These are phyloP conservation scores for Sesamia nonagrioides DNA, from an alignment of 1,140 invertebrate genomes.

Conservation along the genomic window DNA sequence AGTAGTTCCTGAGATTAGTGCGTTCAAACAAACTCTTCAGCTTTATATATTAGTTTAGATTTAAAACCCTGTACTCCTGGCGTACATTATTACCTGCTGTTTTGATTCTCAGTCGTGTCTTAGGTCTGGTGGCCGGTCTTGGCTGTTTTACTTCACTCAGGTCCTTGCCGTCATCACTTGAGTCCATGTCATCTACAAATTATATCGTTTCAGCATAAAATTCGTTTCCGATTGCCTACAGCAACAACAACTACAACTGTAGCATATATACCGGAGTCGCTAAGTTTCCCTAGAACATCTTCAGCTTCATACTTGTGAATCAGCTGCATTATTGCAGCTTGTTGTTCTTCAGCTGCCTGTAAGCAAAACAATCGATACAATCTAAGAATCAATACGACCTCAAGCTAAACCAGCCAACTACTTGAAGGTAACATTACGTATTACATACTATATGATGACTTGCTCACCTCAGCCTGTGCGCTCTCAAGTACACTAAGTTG, in stretches of 20 bases:
- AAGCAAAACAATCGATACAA: not conserved
- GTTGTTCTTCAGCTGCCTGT: slow-evolving; percentile 82
- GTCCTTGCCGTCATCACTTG: slow-evolving; percentile 75
- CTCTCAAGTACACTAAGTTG: slow-evolving; percentile 83
- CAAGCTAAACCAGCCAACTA: too few relatives aligned
- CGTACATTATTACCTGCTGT: slow-evolving; percentile 71
- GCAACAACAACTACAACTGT: too few relatives aligned
- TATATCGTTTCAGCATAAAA: not conserved
- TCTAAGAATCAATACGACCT: too few relatives aligned
- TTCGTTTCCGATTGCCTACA: not conserved
- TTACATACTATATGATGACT: not conserved
- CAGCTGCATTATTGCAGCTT: slow-evolving; percentile 82
- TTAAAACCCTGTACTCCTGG: not conserved
- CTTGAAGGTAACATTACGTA: too few relatives aligned
- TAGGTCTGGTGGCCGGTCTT: slow-evolving; percentile 77
- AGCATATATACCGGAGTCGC: slow-evolving; percentile 82
- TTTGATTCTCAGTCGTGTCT: slow-evolving; percentile 81
- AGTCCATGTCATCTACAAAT: slow-evolving; percentile 76
- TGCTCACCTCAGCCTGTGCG: slow-evolving; percentile 81
- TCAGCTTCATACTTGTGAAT: slow-evolving; percentile 86
- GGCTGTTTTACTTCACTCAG: slow-evolving; percentile 68
- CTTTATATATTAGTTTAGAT: too few relatives aligned
- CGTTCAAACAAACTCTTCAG: too few relatives aligned
- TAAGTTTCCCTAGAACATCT: slow-evolving; percentile 84
- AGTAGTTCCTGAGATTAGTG: too few relatives aligned